Conservation (phyloP, 2,113 vertebrate species). For the Puma concolor region DNA sequence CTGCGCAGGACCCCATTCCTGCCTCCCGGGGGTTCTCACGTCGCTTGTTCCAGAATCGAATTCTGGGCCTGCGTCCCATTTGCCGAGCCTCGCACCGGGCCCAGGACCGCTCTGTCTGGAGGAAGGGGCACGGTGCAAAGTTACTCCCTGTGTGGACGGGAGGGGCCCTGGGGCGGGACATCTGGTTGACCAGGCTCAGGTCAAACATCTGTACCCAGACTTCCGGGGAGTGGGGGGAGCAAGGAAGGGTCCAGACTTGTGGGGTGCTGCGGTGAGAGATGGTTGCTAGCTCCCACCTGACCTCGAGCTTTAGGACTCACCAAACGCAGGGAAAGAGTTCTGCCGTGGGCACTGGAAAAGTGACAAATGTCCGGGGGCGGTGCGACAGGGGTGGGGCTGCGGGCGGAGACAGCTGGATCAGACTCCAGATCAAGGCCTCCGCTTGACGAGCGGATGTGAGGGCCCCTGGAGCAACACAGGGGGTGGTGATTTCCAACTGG, state of each 20-base stretch:
- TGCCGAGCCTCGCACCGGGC: rapidly evolving
- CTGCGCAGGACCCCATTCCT: rapidly evolving
- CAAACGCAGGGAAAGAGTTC: neutral
- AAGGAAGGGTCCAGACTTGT: rapidly evolving
- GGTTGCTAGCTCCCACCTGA: rapidly evolving
- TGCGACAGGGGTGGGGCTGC: rapidly evolving
- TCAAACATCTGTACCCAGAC: too few species aligned
- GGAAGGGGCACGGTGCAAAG: neutral
- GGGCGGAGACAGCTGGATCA: too few species aligned
- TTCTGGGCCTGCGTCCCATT: neutral
- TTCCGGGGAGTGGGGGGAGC: neutral
- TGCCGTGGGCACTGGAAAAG: neutral
- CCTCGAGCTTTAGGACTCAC: rapidly evolving
- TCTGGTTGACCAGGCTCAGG: neutral
- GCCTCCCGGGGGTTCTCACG: neutral
- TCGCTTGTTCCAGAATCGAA: neutral
- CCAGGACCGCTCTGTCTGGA: neutral
- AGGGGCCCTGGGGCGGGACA: neutral
- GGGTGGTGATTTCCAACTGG: neutral
- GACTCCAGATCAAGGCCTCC: neutral
- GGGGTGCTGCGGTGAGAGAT: neutral
- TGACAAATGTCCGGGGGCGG: rapidly evolving
- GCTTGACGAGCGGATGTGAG: rapidly evolving
- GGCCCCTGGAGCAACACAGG: rapidly evolving
- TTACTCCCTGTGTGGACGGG: too few species aligned